A percentile compares a stretch with the other conserved stretches of the same genome.
Evolutionary conservation across 2,888 invertebrate genomes (phyloP).

Genomic region (Hirtodrosophila cameraria): DNA sequence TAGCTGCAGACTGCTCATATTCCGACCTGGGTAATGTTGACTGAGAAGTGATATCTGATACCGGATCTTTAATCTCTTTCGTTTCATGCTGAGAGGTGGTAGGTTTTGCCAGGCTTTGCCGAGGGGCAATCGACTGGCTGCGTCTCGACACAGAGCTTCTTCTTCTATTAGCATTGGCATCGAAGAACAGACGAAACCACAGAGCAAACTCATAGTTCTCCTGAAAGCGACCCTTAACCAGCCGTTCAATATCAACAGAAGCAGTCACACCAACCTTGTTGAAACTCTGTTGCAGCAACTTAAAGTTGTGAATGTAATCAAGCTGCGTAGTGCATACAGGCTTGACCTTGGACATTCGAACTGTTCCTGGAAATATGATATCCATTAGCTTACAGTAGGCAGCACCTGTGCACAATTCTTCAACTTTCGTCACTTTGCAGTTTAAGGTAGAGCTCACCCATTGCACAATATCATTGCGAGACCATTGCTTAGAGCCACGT

Average conservation of each 20-base stretch:
- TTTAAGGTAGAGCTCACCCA: not conserved
- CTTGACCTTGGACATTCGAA: conserved; percentile 16
- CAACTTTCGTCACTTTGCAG: not conserved
- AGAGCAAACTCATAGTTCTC: conserved; percentile 28
- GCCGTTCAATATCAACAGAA: conserved; percentile 4
- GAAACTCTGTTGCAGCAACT: conserved; percentile 14
- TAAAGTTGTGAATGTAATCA: conserved; percentile 25
- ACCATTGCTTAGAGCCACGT: not conserved
- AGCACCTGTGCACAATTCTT: conserved; percentile 24
- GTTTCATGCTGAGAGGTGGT: too few relatives aligned
- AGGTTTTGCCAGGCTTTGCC: too few relatives aligned
- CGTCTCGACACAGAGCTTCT: too few relatives aligned
- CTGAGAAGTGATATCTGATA: too few relatives aligned
- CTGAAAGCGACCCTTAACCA: conserved; percentile 2
- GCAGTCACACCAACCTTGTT: not conserved
- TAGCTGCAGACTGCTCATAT: too few relatives aligned
- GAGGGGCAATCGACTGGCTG: too few relatives aligned
- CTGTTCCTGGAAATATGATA: conserved; percentile 8
- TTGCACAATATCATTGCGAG: not conserved
- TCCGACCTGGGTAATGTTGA: too few relatives aligned
- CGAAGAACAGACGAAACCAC: conserved; percentile 29
- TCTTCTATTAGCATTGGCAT: too few relatives aligned
- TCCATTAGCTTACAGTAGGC: conserved; percentile 34
- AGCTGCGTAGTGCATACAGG: conserved; percentile 4
- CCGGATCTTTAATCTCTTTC: too few relatives aligned